Conservation (phyloP, 2,888 invertebrate genomes). For the Conus canariensis region DNA sequence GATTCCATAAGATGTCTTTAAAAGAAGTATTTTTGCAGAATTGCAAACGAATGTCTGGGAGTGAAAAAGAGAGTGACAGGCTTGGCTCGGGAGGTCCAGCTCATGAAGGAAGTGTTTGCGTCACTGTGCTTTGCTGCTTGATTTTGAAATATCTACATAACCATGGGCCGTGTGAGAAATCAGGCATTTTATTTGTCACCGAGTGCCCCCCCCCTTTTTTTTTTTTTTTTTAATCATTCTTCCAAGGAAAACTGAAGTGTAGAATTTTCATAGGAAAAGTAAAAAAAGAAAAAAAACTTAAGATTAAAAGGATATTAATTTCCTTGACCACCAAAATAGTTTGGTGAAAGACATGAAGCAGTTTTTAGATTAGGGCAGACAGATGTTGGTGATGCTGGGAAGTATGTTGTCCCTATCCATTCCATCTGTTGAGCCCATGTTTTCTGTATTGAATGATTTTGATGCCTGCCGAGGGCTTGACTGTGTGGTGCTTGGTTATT, state of each 20-base stretch:
- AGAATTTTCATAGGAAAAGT: neutral
- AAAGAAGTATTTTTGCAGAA: neutral
- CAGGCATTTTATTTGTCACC: too few relatives aligned
- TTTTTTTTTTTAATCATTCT: neutral
- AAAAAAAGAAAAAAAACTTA: neutral
- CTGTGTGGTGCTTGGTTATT: too few relatives aligned
- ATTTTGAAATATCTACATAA: neutral
- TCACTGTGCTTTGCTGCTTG: neutral
- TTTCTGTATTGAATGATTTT: too few relatives aligned
- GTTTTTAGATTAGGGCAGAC: too few relatives aligned
- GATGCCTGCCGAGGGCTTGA: too few relatives aligned
- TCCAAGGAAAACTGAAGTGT: neutral
- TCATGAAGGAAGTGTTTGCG: neutral
- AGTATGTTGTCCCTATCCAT: too few relatives aligned
- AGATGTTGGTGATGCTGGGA: too few relatives aligned
- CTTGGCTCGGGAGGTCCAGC: constrained; percentile 12
- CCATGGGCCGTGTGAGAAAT: too few relatives aligned
- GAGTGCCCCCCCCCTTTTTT: neutral
- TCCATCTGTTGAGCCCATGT: too few relatives aligned
- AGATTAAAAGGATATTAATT: too few relatives aligned
- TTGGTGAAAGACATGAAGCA: too few relatives aligned
- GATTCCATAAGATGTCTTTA: constrained; percentile 6
- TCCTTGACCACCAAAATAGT: too few relatives aligned
- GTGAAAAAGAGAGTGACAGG: neutral
- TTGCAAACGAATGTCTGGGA: neutral